Evolutionary conservation across 2,888 invertebrate genomes (phyloP).

Genomic region (Lycocerus yunnanus): DNA sequence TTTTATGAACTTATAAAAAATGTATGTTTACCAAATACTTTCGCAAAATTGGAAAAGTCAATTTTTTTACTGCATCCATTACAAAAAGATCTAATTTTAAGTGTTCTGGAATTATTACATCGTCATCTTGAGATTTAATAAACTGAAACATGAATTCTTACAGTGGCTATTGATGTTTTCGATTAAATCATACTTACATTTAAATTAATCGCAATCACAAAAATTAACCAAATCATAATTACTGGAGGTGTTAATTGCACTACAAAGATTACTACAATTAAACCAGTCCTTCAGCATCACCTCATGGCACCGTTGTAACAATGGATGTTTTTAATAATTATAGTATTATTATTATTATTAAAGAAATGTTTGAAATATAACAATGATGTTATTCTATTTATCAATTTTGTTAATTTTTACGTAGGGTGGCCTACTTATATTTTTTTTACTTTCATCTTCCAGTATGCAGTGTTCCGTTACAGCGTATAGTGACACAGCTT

Average conservation of each 20-base stretch:
- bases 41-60: background rate
- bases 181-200: background rate
- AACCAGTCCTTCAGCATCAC: background rate
- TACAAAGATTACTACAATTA: background rate
- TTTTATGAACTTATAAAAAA: background rate
- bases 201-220: background rate
- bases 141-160: background rate
- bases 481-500: too few species aligned
- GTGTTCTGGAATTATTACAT: background rate
- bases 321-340: background rate
- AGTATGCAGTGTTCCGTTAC: too few species aligned
- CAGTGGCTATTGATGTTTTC: background rate
- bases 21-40: background rate
- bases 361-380: background rate
- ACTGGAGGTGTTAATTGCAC: background rate
- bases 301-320: background rate
- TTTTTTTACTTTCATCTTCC: too few species aligned
- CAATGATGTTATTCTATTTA: too few species aligned
- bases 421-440: too few species aligned
- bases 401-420: too few species aligned
- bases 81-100: background rate
- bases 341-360: too few species aligned
- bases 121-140: background rate
- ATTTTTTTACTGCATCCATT: background rate
- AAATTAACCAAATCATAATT: background rate